Conservation (phyloP, 2,888 invertebrate genomes). For the Gortyna flavago region DNA sequence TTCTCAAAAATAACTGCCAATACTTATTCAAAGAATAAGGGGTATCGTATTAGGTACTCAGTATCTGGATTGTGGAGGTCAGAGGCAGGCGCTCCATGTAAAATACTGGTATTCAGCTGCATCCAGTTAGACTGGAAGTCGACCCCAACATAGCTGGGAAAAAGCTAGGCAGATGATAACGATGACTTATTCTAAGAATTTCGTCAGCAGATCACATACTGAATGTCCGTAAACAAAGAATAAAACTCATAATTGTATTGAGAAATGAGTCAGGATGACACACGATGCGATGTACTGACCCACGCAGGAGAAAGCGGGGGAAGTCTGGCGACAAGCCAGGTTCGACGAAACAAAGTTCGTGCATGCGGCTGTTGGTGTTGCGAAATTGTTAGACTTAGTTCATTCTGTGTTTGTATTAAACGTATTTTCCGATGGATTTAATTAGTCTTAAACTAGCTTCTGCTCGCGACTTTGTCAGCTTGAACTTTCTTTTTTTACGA, state of each 20-base stretch:
- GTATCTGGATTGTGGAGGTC: too few species aligned
- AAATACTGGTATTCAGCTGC: too few species aligned
- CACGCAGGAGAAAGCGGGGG: constrained; percentile 35
- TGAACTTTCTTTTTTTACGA: too few species aligned
- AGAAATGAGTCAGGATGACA: constrained; percentile 41
- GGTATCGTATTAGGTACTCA: too few species aligned
- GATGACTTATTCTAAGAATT: neutral
- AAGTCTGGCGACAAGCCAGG: constrained; percentile 25
- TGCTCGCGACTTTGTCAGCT: too few species aligned
- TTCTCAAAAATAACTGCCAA: neutral
- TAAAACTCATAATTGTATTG: constrained; percentile 9
- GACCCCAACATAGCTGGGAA: too few species aligned
- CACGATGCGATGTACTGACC: constrained; percentile 17
- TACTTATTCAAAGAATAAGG: neutral
- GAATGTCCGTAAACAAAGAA: constrained; percentile 45
- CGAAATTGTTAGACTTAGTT: constrained; percentile 19
- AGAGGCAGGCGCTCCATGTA: too few species aligned
- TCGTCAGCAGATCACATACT: neutral
- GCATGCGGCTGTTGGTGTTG: neutral
- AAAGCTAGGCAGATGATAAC: too few species aligned
- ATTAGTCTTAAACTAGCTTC: neutral
- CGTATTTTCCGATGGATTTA: neutral
- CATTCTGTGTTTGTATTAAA: constrained; percentile 12
- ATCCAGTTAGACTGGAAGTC: too few species aligned
- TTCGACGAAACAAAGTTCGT: constrained; percentile 14